Conservation (phyloP, 2,797 vertebrate species). For the Craterocephalus amniculus region DNA sequence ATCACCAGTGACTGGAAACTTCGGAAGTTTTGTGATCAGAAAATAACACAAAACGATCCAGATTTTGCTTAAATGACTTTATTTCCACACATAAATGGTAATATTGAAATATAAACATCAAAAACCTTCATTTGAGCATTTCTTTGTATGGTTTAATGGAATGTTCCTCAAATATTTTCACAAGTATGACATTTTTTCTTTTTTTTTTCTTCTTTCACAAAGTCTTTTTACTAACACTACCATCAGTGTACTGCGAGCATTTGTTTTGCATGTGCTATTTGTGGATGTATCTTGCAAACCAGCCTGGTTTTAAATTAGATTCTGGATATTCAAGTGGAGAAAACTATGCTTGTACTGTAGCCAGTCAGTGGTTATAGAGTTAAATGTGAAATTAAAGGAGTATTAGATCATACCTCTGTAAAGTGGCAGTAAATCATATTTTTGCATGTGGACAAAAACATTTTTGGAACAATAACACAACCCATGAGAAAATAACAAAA, state of each 20-base stretch:
- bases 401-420: conserved; percentile 10
- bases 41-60: not conserved
- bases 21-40: not conserved
- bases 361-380: conserved; percentile 24
- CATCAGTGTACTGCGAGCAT: not conserved
- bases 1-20: not conserved
- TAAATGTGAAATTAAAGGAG: conserved; percentile 5
- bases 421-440: conserved; percentile 30
- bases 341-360: conserved; percentile 2
- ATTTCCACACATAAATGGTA: conserved; percentile 51
- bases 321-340: conserved; percentile 15
- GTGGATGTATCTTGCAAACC: conserved; percentile 6
- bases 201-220: not conserved
- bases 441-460: conserved; percentile 6
- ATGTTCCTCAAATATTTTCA: conserved; percentile 60
- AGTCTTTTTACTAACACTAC: not conserved
- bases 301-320: conserved; percentile 26
- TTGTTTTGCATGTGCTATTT: conserved; percentile 19
- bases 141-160: conserved; percentile 52
- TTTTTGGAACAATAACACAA: conserved; percentile 23
- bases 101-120: conserved; percentile 37
- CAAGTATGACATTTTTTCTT: conserved; percentile 22
- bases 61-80: conserved; percentile 50
- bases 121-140: conserved; percentile 33
- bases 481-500: conserved; percentile 28